Conservation (phyloP, 2,797 vertebrate species). For the Thamnophis elegans region DNA sequence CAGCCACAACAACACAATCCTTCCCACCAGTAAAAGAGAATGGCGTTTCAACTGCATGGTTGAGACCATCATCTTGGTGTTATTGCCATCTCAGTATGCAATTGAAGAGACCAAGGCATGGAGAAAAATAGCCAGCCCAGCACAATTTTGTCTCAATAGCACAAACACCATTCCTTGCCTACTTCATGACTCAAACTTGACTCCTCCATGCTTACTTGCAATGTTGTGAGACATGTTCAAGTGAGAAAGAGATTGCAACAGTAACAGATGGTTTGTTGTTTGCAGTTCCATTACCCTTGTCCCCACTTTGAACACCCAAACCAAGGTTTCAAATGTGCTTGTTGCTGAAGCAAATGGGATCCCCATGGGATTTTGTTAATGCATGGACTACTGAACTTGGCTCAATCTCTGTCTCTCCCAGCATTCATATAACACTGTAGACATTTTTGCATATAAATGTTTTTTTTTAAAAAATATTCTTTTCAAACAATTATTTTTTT, state of each 20-base stretch:
- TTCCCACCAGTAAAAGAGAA: too few species aligned
- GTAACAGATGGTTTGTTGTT: neutral
- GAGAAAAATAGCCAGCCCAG: neutral
- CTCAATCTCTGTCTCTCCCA: neutral
- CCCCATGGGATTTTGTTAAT: neutral
- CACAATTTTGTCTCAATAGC: neutral
- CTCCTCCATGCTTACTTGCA: neutral
- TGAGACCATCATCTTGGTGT: too few species aligned
- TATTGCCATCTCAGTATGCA: neutral
- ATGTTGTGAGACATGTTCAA: neutral
- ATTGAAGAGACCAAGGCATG: neutral
- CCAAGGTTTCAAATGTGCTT: neutral
- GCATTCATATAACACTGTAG: neutral
- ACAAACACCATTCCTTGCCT: neutral
- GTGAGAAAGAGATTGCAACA: neutral
- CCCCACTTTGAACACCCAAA: neutral
- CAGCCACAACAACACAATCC: too few species aligned
- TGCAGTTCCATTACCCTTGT: neutral
- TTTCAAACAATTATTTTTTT: neutral
- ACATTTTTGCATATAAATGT: neutral
- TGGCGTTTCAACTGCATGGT: too few species aligned
- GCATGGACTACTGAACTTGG: neutral
- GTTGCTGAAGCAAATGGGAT: neutral
- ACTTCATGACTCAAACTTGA: neutral
- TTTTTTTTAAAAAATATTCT: neutral